A percentile compares a stretch with the other conserved stretches of the same genome.
phyloP scores from a whole-genome alignment of 2,113 vertebrate genomes.

The Dromiciops gliroides region DNA sequence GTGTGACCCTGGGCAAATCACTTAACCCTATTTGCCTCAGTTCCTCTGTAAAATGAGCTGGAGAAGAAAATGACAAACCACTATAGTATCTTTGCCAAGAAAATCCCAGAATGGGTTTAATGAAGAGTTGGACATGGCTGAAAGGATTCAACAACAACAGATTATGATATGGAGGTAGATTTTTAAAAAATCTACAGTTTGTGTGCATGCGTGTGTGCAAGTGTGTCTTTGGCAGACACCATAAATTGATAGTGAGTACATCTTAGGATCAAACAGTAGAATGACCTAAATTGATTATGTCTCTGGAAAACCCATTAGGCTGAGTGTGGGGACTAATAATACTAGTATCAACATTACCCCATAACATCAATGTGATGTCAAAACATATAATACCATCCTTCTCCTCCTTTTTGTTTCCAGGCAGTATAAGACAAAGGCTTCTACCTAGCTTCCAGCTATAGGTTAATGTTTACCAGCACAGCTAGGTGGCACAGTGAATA shows the following conservation, averaged over 20 bases:
- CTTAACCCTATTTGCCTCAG: no score
- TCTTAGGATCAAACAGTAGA: background rate
- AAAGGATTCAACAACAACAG: background rate
- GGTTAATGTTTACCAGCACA: slow-evolving; percentile 18
- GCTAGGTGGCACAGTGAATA: no score
- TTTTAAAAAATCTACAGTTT: no score
- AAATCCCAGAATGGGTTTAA: no score
- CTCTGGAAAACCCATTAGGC: background rate
- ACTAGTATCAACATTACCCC: background rate
- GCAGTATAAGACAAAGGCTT: background rate
- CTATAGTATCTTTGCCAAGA: no score
- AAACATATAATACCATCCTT: background rate
- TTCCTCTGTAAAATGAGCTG: no score
- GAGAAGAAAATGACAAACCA: no score
- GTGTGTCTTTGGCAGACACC: background rate
- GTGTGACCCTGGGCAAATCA: no score
- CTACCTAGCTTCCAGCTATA: slow-evolving; percentile 16
- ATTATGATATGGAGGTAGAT: background rate
- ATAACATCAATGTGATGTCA: background rate
- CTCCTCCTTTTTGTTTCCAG: slow-evolving; percentile 4
- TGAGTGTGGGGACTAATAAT: background rate
- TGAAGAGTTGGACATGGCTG: no score
- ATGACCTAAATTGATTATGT: background rate
- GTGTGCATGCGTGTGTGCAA: no score
- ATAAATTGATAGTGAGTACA: background rate